These are phyloP conservation scores for Diadophis punctatus DNA, from an alignment of 2,113 vertebrate genomes.

Conservation along the genomic window DNA sequence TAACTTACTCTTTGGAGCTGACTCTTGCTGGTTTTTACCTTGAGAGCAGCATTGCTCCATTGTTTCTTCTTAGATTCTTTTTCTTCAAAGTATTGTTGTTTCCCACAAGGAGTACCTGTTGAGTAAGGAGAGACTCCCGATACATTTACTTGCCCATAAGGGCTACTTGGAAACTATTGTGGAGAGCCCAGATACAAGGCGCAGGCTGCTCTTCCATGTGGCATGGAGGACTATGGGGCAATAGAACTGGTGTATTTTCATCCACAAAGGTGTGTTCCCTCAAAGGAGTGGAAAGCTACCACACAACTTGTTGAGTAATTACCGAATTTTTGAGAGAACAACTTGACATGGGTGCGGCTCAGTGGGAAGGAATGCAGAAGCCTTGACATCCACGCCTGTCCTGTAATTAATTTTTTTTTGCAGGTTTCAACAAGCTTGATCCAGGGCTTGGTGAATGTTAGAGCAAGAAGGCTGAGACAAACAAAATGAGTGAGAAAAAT, in stretches of 20 bases:
- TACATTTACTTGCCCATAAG: background rate
- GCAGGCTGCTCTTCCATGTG: background rate
- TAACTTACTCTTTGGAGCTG: background rate
- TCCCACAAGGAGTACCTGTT: background rate
- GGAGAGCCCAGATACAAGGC: background rate
- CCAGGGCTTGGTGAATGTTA: background rate
- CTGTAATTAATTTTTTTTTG: constrained; percentile 6
- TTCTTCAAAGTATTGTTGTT: background rate
- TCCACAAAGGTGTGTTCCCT: background rate
- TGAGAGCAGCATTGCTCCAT: too few species aligned
- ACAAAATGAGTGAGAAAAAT: background rate
- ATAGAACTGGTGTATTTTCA: background rate
- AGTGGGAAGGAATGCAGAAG: constrained; percentile 17
- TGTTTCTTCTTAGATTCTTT: background rate
- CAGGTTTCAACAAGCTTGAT: constrained; percentile 16
- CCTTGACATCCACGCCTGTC: background rate
- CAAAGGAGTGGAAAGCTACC: background rate
- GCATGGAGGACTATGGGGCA: background rate
- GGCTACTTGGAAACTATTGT: background rate
- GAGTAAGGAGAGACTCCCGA: background rate
- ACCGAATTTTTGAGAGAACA: background rate
- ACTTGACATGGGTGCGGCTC: background rate
- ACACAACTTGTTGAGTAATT: background rate
- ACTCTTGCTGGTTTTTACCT: background rate
- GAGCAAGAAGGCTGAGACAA: background rate